A percentile compares a stretch with the other conserved stretches of the same genome.
These are phyloP conservation scores for Salminus brasiliensis DNA, from an alignment of 2,113 vertebrate species.

Conservation along the genomic window DNA sequence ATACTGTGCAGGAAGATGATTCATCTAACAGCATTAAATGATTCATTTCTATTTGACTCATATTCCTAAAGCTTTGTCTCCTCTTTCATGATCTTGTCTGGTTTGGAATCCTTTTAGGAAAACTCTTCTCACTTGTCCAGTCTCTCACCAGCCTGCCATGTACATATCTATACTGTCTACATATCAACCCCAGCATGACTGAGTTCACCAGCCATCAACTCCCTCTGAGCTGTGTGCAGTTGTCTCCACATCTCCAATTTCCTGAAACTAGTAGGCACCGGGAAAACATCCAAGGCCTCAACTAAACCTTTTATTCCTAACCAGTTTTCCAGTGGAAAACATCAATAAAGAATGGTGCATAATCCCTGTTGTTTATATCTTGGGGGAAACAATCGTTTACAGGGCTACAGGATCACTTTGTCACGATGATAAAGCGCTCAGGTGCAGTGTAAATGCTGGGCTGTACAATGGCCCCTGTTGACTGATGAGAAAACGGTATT, in stretches of 20 bases:
- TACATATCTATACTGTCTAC: background rate
- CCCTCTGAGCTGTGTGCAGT: slow-evolving; percentile 15
- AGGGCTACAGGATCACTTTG: slow-evolving; percentile 49
- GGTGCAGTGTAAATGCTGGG: slow-evolving; percentile 46
- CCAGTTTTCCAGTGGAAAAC: slow-evolving; percentile 22
- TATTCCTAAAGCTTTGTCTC: background rate
- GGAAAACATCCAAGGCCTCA: background rate
- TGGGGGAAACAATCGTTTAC: slow-evolving; percentile 52
- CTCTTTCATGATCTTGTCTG: slow-evolving; percentile 16
- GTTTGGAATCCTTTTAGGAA: too few species aligned
- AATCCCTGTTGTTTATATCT: slow-evolving; percentile 46
- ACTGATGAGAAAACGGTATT: slow-evolving; percentile 50
- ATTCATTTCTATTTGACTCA: background rate
- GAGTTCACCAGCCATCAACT: slow-evolving; percentile 3
- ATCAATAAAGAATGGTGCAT: slow-evolving; percentile 37
- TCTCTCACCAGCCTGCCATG: slow-evolving; percentile 30
- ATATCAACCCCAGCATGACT: background rate
- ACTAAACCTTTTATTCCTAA: slow-evolving; percentile 21
- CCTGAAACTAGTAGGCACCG: background rate
- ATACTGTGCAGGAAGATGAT: slow-evolving; percentile 5
- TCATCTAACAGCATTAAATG: slow-evolving; percentile 13
- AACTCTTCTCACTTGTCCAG: slow-evolving; percentile 30
- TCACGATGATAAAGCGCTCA: slow-evolving; percentile 49
- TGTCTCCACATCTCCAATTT: slow-evolving; percentile 25
- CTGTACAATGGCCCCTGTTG: slow-evolving; percentile 33